Evolutionary conservation across 2,888 invertebrate species (phyloP), one percentile per base, ranked within the genome.

Genomic region (Flabesymbios commensalis): DNA sequence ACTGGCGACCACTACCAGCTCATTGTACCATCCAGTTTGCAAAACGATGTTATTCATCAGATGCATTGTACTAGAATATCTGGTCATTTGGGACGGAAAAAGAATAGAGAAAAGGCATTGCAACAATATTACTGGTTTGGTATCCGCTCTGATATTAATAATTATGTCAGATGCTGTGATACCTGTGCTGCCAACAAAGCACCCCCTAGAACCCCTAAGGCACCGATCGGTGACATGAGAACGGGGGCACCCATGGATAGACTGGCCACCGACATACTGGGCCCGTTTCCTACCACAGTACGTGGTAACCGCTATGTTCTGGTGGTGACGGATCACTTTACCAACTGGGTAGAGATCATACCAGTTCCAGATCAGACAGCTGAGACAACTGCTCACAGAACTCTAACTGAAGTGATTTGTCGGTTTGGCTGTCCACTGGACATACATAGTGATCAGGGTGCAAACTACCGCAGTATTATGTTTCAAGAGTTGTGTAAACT

Each of bases 371-470:
- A 61, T 55, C 66, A 68, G 31, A 57, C 58, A 2, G 67, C 68
- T 19, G 33, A 42, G 17, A 69, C 63, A 3, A 61, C 68, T 2
- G 70, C 69, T n/a, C 65, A 66, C 32, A 63, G 57, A 5, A 28
- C 70, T 3, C 64, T 71, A 0, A 54, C 53, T 19, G 61, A 69
- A 31, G 54, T 66, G n/a, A 57, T 71, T 24, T 45, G 60, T 26
- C 36, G 42, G 14, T 70, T 65, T 57, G 67, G 64, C 17, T 39
- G 43, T 24, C 68, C 68, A 10, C 22, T 29, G n/a, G 56, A 56
- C 32, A 61, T 71, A 2, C 72, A 71, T 49, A 56, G 61, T 17
- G 65, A 68, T 36, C 70, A 68, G 43, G 71, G 72, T 17, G 31
- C 61, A 19, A 53, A 72, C 26, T 71, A 71, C 45, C 64, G 66